Percentiles rank a stretch among this genome's conserved stretches.
Conservation (phyloP, 2,113 vertebrate species). For the Bubo blakistoni region DNA sequence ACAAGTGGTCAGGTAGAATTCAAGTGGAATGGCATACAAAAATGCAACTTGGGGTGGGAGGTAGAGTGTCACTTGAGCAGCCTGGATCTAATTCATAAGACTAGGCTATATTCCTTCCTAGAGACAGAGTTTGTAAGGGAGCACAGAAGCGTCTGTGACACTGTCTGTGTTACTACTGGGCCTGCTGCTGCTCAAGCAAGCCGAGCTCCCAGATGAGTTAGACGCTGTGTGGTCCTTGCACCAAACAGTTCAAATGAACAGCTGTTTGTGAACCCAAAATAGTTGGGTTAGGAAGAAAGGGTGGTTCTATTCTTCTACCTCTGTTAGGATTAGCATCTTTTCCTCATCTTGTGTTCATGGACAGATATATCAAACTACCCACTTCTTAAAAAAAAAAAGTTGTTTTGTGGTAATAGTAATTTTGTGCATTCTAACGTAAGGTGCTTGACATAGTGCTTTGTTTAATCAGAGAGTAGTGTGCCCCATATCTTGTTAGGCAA, state of each 20-base stretch:
- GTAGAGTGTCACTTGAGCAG: background rate
- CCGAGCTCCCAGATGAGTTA: background rate
- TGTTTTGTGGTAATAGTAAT: background rate
- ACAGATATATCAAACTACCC: background rate
- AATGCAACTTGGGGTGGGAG: background rate
- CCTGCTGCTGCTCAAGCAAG: background rate
- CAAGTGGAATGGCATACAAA: background rate
- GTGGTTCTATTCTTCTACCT: background rate
- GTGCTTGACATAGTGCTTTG: background rate
- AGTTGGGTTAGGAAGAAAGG: background rate
- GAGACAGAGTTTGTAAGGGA: background rate
- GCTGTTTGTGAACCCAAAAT: background rate
- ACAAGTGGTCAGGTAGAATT: background rate
- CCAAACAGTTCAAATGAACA: background rate
- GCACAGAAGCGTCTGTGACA: background rate
- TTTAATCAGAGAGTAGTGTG: background rate
- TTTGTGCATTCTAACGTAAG: background rate
- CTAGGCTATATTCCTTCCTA: background rate
- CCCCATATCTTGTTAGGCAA: background rate
- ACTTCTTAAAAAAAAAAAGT: no score
- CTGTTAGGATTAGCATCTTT: background rate
- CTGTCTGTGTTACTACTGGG: background rate
- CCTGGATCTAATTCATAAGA: background rate
- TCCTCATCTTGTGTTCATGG: rapidly evolving
- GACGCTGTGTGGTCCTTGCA: background rate